These are phyloP conservation scores for Origma solitaria DNA, from an alignment of 2,113 vertebrate genomes.

Conservation along the genomic window DNA sequence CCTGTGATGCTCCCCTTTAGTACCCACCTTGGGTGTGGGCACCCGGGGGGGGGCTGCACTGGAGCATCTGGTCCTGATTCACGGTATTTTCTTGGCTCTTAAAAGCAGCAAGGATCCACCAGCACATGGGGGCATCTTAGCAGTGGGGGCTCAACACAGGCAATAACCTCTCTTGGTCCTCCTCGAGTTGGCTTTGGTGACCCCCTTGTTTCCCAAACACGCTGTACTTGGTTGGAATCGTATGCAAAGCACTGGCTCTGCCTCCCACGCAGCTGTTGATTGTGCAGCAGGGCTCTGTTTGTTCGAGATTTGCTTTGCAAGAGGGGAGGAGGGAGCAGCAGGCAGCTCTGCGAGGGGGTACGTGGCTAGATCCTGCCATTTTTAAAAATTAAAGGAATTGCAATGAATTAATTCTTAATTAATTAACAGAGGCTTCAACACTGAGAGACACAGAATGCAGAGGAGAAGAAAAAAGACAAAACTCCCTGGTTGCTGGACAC, in stretches of 20 bases:
- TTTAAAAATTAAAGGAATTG: not conserved
- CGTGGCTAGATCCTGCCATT: not conserved
- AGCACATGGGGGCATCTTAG: accelerated
- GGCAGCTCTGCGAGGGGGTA: not conserved
- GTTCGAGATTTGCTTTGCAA: not conserved
- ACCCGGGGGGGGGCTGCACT: not conserved
- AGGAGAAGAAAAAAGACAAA: not conserved
- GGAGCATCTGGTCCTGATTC: not conserved
- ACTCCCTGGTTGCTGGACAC: not conserved
- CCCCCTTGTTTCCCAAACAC: not conserved
- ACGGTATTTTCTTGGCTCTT: not conserved
- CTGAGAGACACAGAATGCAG: not conserved
- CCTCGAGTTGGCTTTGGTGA: not conserved
- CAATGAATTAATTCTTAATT: not conserved
- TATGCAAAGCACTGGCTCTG: not conserved
- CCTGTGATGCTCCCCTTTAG: not conserved
- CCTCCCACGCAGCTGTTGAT: constrained; percentile 24
- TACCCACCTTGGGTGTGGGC: not conserved
- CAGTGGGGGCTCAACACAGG: accelerated
- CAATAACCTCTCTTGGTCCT: accelerated
- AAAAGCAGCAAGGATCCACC: not conserved
- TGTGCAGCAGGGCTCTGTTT: not conserved
- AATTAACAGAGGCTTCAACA: not conserved
- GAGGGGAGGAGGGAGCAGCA: not conserved
- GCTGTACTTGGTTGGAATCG: not conserved